Evolutionary conservation across 2,888 invertebrate species (phyloP), one percentile per base, ranked within the genome.

Genomic region (Steromphala cineraria): DNA sequence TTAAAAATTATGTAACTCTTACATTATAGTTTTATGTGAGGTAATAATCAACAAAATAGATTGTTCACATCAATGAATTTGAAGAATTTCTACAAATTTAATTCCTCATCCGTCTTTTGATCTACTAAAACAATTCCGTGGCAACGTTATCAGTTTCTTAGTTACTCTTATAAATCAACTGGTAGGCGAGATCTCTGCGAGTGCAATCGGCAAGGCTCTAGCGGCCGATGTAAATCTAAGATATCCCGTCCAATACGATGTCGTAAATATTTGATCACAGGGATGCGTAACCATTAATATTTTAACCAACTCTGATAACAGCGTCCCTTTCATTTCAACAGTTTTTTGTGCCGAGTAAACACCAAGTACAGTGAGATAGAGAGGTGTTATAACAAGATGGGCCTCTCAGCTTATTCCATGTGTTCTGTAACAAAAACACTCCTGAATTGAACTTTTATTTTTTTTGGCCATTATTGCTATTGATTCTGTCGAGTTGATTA

Each of bases 401-500:
- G 40, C 24, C 71, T 40, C 40, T 71, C 28, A 24, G 71, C 71
- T 71, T 71, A 36, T 71, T 40, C 17, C 71, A 71, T 71, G 71
- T 71, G 17, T 71, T 24, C 19, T 13, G 71, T 71, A 71, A 71
- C 36, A 24, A 71, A 71, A 71, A 71, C 71, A 71, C 71, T 76
- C 53, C 53, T 28, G 76, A 76, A 76, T 53, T 76, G 76, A 76
- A 76, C 76, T 76, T 46, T 76, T 76, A 76, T 76, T 36, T 76
- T 76, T 76, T 76, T 76, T 40, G 17, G 31, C 24, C 76, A 76
- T 76, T 76, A 76, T 76, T 76, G 53, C 55, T 76, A 76, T 76
- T 76, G 76, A 76, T 76, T 76, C 55, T 40, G 53, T n/a, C 76
- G 28, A 76, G 76, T 76, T 76, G 76, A 76, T 76, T 76, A 76